Conservation (phyloP, 2,797 vertebrate species). For the Macrochelys suwanniensis region DNA sequence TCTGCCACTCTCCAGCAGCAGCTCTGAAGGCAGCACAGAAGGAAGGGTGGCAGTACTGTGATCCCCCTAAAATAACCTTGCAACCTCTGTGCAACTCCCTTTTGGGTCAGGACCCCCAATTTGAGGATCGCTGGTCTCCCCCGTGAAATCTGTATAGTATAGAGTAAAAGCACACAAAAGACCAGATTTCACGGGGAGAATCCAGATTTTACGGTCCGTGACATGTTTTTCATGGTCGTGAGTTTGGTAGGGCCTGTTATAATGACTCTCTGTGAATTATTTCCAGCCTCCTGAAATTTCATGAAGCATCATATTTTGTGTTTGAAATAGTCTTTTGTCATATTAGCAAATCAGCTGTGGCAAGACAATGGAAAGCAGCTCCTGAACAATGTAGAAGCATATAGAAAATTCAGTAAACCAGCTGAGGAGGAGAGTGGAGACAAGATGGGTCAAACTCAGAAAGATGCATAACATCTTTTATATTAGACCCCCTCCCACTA, state of each 20-base stretch:
- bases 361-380: conserved; percentile 29
- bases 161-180: too few species aligned
- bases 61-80: too few species aligned
- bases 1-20: too few species aligned
- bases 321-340: conserved; percentile 66
- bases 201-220: too few species aligned
- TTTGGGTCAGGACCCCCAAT: too few species aligned
- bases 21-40: too few species aligned
- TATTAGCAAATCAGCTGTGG: conserved; percentile 29
- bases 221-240: too few species aligned
- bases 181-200: too few species aligned
- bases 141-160: too few species aligned
- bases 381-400: conserved; percentile 14
- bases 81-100: too few species aligned
- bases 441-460: background rate
- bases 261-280: conserved; percentile 55
- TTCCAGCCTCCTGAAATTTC: conserved; percentile 59
- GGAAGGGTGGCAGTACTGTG: too few species aligned
- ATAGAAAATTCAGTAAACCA: conserved; percentile 38
- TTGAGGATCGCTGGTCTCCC: too few species aligned
- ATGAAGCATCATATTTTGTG: conserved; percentile 55
- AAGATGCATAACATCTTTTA: background rate
- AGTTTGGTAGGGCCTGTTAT: background rate
- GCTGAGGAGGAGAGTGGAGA: conserved; percentile 27
- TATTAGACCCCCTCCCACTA: background rate